Evolutionary conservation across 2,888 invertebrate genomes (phyloP), one percentile per base, ranked within the genome.

Genomic region (Hydriomena furcata): DNA sequence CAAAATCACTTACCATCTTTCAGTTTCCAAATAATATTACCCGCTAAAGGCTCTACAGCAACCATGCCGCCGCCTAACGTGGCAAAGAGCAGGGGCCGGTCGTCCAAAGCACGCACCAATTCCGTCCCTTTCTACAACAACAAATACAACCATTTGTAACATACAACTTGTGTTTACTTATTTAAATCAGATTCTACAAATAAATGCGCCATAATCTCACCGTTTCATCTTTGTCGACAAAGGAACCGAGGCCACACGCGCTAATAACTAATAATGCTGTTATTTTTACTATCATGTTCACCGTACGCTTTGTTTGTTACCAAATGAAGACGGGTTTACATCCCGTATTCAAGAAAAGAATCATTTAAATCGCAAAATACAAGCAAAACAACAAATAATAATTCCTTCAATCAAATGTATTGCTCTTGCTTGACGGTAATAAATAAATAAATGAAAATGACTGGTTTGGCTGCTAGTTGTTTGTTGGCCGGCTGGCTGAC

Each of bases 31-130:
- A 95, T 93, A 65, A 96, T 92, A 70, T 94, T 92, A 51, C 99
- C 99, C 44, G 96, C 94, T 61, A 93, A 88, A 63, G 95, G 95
- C 72, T 97, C 96, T 36, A 99, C 92, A n/a, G 97, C 98, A 61
- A 96, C 94, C 73, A 99, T 93, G 58, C 95, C 95, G 61, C 99
- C 99, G 76, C 98, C 97, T 65, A 99, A 92, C 35, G 99, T 99
- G 32, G 98, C 97, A 73, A 98, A 95, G 56, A 99, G 92, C 64
- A 99, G 84, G 31, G 96, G 91, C 60, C 95, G 92, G 71, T 95
- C 94, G 75, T 94, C 94, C 34, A 84, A 71, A 65, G 93, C 93
- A 55, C 93, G 91, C 32, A 94, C 94, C 65, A 95, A 73, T 68
- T 94, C 94, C 3, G 94, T 94, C 68, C 83, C 92, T 62, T 89